These are phyloP conservation scores for Rhinatrema bivittatum DNA, from an alignment of 2,797 vertebrate genomes.

Conservation along the genomic window DNA sequence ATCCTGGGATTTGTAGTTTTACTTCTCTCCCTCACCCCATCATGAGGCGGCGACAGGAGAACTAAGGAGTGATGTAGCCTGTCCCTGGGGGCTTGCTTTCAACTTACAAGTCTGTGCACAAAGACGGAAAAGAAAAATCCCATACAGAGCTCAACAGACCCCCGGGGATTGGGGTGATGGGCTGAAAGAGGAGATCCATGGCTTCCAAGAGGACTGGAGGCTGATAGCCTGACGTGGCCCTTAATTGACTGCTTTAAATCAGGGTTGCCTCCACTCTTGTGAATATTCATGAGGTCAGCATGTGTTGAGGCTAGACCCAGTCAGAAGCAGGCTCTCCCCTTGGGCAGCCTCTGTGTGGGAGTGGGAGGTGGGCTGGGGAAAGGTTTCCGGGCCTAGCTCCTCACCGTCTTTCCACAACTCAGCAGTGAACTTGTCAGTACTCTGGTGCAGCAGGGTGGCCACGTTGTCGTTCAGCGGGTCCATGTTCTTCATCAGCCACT, in stretches of 20 bases:
- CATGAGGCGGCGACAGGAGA: no score
- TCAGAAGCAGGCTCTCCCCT: neutral
- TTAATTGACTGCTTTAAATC: no score
- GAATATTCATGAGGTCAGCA: no score
- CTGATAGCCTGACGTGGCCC: neutral
- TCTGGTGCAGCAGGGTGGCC: slow-evolving; percentile 81
- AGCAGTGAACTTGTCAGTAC: slow-evolving; percentile 77
- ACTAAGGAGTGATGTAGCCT: neutral
- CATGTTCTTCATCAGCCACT: slow-evolving; percentile 92
- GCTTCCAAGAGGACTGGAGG: neutral
- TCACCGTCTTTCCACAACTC: slow-evolving; percentile 91
- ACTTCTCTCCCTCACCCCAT: neutral
- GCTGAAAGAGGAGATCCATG: accelerated
- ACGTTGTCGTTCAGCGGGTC: slow-evolving; percentile 85
- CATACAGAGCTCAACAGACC: neutral
- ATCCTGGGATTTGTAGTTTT: no score
- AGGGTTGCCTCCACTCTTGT: no score
- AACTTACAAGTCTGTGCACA: no score
- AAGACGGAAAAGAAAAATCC: no score
- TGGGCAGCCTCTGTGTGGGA: accelerated
- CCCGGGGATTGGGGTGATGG: neutral
- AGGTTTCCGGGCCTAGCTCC: slow-evolving; percentile 1
- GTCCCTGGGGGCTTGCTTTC: no score
- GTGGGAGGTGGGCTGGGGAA: neutral
- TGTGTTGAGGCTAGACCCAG: neutral